Percentiles rank a stretch among this genome's conserved stretches.
These are phyloP conservation scores for Ephestia elutella DNA, from an alignment of 1,140 invertebrate genomes.

Conservation along the genomic window DNA sequence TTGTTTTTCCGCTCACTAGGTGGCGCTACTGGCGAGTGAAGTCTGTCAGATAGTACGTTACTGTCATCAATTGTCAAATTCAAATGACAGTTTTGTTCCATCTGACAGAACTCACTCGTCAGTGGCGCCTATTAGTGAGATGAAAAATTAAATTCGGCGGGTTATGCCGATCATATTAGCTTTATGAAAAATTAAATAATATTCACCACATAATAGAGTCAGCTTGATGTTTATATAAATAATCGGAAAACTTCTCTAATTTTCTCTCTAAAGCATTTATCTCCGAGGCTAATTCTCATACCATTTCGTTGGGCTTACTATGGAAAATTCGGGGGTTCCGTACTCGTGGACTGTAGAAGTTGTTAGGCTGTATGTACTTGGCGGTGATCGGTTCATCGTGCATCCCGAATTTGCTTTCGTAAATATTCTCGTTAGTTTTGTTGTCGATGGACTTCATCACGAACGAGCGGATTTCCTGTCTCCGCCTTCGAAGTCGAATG, in stretches of 20 bases:
- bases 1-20: neutral
- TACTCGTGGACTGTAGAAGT: conserved; percentile 67
- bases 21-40: no score
- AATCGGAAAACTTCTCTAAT: conserved; percentile 69
- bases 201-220: conserved; percentile 71
- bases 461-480: conserved; percentile 49
- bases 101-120: no score
- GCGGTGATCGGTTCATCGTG: conserved; percentile 61
- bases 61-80: no score
- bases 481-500: conserved; percentile 70
- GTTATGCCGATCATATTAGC: no score
- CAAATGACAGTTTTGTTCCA: no score
- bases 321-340: conserved; percentile 66
- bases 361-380: conserved; percentile 69
- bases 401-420: conserved; percentile 50
- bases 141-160: no score
- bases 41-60: no score
- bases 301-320: conserved; percentile 65
- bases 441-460: conserved; percentile 52
- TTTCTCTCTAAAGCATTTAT: conserved; percentile 72
- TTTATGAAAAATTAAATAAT: no score
- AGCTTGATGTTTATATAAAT: conserved; percentile 66
- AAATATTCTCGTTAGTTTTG: conserved; percentile 61
- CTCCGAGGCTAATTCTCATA: conserved; percentile 74
- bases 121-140: no score